phyloP scores from a whole-genome alignment of 2,888 invertebrate genomes.

The Taenaris catops region DNA sequence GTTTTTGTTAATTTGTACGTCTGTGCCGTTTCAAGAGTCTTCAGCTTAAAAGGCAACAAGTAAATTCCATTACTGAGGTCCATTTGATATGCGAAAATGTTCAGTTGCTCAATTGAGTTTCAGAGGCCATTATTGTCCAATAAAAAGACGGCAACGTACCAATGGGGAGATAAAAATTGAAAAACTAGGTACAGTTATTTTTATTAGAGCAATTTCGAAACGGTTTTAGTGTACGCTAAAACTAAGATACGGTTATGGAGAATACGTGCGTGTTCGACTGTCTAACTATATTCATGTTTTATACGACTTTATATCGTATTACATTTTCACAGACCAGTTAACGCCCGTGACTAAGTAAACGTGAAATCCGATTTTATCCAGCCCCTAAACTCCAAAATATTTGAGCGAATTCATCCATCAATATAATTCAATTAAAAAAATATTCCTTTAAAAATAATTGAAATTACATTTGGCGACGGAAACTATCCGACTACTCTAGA shows the following conservation, averaged over 20 bases:
- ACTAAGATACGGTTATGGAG: constrained; percentile 6
- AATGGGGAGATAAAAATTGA: constrained; percentile 5
- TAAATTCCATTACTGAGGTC: constrained; percentile 25
- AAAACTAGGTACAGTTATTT: constrained; percentile 3
- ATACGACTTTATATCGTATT: too few relatives aligned
- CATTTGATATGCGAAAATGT: constrained; percentile 27
- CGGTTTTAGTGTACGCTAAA: constrained; percentile 3
- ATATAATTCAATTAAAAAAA: too few relatives aligned
- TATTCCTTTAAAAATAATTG: too few relatives aligned
- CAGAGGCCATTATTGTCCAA: constrained; percentile 20
- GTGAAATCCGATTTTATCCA: too few relatives aligned
- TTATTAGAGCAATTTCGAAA: constrained; percentile 3
- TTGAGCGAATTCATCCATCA: too few relatives aligned
- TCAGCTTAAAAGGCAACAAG: constrained; percentile 24
- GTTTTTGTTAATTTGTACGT: constrained; percentile 23
- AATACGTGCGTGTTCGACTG: too few relatives aligned
- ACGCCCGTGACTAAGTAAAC: too few relatives aligned
- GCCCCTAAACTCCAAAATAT: too few relatives aligned
- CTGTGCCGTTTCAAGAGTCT: constrained; percentile 20
- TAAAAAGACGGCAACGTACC: constrained; percentile 17
- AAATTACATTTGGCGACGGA: too few relatives aligned
- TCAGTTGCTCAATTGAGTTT: constrained; percentile 16
- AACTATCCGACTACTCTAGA: too few relatives aligned
- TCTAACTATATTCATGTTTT: too few relatives aligned
- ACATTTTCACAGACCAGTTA: too few relatives aligned